phyloP scores from a whole-genome alignment of 2,797 vertebrate genomes.

The Scarus forsteni region DNA sequence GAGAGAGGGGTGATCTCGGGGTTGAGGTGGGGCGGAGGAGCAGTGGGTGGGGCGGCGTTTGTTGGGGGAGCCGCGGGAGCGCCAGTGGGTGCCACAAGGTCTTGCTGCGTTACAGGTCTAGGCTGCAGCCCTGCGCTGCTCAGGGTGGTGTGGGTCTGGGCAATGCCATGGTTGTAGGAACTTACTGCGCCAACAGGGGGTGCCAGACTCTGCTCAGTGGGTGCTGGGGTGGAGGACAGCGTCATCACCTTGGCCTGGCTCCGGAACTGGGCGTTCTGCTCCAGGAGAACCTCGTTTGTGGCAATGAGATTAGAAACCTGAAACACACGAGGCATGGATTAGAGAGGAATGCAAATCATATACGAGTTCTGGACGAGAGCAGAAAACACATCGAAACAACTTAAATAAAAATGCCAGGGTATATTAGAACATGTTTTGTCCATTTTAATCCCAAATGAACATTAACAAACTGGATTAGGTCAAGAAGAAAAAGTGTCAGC shows the following conservation, averaged over 20 bases:
- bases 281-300: constrained; percentile 98
- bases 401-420: not conserved
- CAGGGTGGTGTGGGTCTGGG: constrained; percentile 97
- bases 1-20: constrained; percentile 95
- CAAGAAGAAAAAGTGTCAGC: too few species aligned
- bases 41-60: constrained; percentile 89
- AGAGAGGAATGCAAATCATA: not conserved
- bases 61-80: constrained; percentile 87
- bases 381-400: not conserved
- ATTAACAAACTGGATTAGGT: too few species aligned
- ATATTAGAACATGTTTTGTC: too few species aligned
- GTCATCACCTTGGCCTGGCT: constrained; percentile 97
- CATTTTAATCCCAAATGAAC: too few species aligned
- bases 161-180: constrained; percentile 97
- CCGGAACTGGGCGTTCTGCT: constrained; percentile 97
- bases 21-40: constrained; percentile 90
- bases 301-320: constrained; percentile 95
- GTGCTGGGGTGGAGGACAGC: constrained; percentile 90
- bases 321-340: constrained; percentile 12
- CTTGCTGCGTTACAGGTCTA: constrained; percentile 92
- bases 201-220: constrained; percentile 91
- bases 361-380: not conserved
- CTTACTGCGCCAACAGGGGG: constrained; percentile 92
- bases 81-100: constrained; percentile 89
- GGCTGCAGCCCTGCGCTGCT: constrained; percentile 96